Percentiles rank a stretch among this genome's conserved stretches.
Evolutionary conservation across 92 coral and sea anemone species (phyloP).

Genomic region (Meandrina meandrites): DNA sequence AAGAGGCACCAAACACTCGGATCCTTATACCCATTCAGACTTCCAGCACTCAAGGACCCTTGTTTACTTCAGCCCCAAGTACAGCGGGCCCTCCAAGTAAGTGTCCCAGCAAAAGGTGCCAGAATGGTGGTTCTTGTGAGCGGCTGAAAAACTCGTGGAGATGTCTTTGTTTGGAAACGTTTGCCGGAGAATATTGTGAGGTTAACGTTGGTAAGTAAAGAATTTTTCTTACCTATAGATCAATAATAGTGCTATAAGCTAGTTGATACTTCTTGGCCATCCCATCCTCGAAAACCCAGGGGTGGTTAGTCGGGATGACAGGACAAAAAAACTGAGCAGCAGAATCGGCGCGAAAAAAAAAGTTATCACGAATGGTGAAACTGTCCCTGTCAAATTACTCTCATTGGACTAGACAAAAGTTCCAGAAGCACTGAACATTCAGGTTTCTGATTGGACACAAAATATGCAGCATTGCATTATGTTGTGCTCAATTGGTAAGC

Average conservation of each 20-base stretch:
- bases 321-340: too few relatives aligned
- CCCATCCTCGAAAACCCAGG: too few relatives aligned
- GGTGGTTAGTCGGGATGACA: too few relatives aligned
- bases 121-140: conserved; percentile 40
- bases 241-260: neutral
- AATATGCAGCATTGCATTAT: too few relatives aligned
- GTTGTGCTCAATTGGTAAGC: too few relatives aligned
- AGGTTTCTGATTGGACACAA: too few relatives aligned
- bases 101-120: conserved; percentile 13
- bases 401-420: too few relatives aligned
- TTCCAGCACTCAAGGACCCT: neutral
- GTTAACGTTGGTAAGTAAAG: conserved; percentile 22
- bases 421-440: too few relatives aligned
- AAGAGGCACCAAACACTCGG: neutral
- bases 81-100: neutral
- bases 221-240: neutral
- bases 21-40: neutral
- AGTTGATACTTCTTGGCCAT: too few relatives aligned
- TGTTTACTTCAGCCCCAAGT: neutral
- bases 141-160: neutral
- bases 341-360: too few relatives aligned
- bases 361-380: too few relatives aligned
- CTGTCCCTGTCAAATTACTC: too few relatives aligned
- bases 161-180: conserved; percentile 20
- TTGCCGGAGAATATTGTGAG: conserved; percentile 28